Percentiles rank a stretch among this genome's conserved stretches.
Evolutionary conservation across 2,888 invertebrate species (phyloP).

Genomic region (Amphipyra tragopoginis): DNA sequence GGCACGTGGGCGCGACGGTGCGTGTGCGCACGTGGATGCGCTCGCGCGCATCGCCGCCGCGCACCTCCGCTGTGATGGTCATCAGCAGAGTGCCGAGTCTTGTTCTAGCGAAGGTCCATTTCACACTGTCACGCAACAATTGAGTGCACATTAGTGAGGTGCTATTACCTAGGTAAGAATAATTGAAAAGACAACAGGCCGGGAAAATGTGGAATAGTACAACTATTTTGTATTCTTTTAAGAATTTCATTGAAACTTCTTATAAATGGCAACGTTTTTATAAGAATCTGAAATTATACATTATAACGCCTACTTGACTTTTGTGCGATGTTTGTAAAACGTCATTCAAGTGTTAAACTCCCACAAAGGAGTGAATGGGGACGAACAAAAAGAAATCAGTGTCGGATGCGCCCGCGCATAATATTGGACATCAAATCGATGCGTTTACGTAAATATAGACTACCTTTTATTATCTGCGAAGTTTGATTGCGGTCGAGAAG

Average conservation of each 20-base stretch:
- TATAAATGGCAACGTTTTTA: no score
- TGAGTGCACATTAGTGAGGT: constrained; percentile 14
- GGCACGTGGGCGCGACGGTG: constrained; percentile 76
- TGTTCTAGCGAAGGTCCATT: constrained; percentile 43
- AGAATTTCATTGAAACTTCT: no score
- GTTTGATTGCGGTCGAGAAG: constrained; percentile 81
- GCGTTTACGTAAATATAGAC: constrained; percentile 88
- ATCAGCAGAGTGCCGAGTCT: constrained; percentile 39
- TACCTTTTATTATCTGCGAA: constrained; percentile 86
- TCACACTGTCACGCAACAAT: constrained; percentile 36
- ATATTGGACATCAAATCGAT: constrained; percentile 86
- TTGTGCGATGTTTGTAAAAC: constrained; percentile 69
- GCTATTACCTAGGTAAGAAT: neutral
- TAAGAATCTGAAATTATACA: constrained; percentile 42
- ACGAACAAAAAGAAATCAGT: constrained; percentile 74
- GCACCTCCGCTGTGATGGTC: constrained; percentile 11
- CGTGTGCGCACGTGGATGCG: constrained; percentile 78
- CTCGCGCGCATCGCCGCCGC: constrained; percentile 35
- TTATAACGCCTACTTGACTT: constrained; percentile 75
- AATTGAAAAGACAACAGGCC: no score
- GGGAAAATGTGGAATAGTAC: no score
- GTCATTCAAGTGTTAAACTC: constrained; percentile 75
- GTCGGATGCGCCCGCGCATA: constrained; percentile 80
- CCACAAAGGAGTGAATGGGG: constrained; percentile 73
- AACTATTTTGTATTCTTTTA: no score